Percentiles rank a stretch among this genome's conserved stretches.
phyloP scores from a whole-genome alignment of 2,888 invertebrate genomes.

The Apomyelois bistriatella region DNA sequence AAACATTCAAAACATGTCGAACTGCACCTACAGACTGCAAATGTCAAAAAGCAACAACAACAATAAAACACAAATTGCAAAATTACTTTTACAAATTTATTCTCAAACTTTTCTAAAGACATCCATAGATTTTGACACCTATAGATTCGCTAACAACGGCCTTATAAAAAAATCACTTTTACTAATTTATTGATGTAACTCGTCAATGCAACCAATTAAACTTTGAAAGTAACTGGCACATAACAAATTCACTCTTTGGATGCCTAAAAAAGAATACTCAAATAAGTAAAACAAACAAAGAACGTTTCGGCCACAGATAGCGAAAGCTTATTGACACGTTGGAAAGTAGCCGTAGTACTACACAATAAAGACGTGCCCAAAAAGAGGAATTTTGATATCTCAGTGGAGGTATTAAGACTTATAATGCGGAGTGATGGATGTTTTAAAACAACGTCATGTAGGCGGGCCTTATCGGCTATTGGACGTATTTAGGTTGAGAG shows the following conservation, averaged over 20 bases:
- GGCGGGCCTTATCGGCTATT: slow-evolving; percentile 57
- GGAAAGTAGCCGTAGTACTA: slow-evolving; percentile 57
- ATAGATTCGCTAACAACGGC: not conserved
- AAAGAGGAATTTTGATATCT: slow-evolving; percentile 29
- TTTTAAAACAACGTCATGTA: slow-evolving; percentile 34
- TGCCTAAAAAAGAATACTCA: slow-evolving; percentile 53
- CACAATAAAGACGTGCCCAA: not conserved
- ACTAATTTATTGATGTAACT: slow-evolving; percentile 17
- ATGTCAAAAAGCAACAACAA: too few relatives aligned
- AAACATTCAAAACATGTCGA: too few relatives aligned
- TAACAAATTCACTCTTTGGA: slow-evolving; percentile 36
- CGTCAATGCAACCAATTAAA: slow-evolving; percentile 37
- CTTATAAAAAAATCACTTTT: not conserved
- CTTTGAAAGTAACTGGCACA: slow-evolving; percentile 32
- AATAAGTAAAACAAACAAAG: slow-evolving; percentile 67
- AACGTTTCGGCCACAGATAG: slow-evolving; percentile 68
- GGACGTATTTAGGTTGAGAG: slow-evolving; percentile 67
- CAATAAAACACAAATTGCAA: too few relatives aligned
- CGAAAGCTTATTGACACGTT: slow-evolving; percentile 78
- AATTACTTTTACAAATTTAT: not conserved
- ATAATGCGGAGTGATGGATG: slow-evolving; percentile 19
- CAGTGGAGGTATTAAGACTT: slow-evolving; percentile 28
- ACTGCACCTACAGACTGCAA: too few relatives aligned
- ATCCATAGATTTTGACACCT: not conserved
- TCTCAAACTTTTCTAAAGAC: not conserved